These are phyloP conservation scores for Orchesellides sinensis DNA, from an alignment of 2,888 invertebrate genomes.

Conservation along the genomic window DNA sequence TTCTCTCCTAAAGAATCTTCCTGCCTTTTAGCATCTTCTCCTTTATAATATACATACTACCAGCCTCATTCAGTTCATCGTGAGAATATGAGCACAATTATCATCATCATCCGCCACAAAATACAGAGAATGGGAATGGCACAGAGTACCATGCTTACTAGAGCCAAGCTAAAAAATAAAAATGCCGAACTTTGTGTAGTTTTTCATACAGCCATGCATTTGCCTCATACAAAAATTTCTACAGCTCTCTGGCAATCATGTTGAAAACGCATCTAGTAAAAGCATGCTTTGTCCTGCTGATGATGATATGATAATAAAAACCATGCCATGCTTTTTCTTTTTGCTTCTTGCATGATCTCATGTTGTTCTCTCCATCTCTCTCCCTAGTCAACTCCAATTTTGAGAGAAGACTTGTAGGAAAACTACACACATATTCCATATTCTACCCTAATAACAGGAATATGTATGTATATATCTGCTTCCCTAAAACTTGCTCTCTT, in stretches of 20 bases:
- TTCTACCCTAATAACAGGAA: too few relatives aligned
- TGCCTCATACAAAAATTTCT: not conserved
- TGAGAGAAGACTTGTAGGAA: too few relatives aligned
- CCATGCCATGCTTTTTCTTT: constrained; percentile 21
- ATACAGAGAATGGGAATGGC: not conserved
- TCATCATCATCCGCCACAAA: constrained; percentile 18
- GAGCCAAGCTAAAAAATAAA: too few relatives aligned
- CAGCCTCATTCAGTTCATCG: constrained; percentile 9
- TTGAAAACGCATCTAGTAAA: constrained; percentile 25
- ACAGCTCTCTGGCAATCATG: constrained; percentile 20
- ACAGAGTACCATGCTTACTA: constrained; percentile 6
- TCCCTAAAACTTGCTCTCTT: constrained; percentile 3
- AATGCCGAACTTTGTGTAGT: too few relatives aligned
- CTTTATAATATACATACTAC: too few relatives aligned
- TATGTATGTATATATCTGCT: not conserved
- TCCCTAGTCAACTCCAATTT: too few relatives aligned
- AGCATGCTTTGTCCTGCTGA: constrained; percentile 47
- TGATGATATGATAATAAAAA: constrained; percentile 9
- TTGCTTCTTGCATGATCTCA: too few relatives aligned
- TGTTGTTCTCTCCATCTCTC: too few relatives aligned
- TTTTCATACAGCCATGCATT: too few relatives aligned
- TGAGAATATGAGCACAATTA: too few relatives aligned
- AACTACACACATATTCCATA: too few relatives aligned
- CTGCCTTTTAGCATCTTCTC: too few relatives aligned
- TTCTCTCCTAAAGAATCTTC: not conserved